Conservation (phyloP, 92 coral and sea anemone genomes). For the Parazoanthus darwini region DNA sequence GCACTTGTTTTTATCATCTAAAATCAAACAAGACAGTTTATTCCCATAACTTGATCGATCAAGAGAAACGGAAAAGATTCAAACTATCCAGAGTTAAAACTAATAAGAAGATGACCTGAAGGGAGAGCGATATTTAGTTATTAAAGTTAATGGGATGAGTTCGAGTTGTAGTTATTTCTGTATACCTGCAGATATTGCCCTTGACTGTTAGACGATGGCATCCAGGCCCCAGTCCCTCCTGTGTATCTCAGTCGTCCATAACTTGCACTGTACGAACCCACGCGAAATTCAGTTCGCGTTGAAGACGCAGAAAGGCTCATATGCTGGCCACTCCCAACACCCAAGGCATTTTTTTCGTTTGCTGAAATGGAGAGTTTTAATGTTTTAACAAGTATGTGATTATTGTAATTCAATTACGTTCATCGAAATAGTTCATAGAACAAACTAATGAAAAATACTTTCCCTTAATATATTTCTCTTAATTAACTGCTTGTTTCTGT, state of each 20-base stretch:
- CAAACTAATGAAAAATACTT: no score
- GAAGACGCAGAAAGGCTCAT: constrained; percentile 19
- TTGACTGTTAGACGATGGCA: constrained; percentile 30
- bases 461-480: no score
- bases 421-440: not conserved
- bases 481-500: no score
- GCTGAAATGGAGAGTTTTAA: constrained; percentile 11
- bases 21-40: no score
- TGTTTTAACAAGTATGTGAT: not conserved
- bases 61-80: no score
- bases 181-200: constrained; percentile 42
- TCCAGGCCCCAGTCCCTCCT: constrained; percentile 33
- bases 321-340: constrained; percentile 20
- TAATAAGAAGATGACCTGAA: not conserved
- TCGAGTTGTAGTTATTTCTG: not conserved
- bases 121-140: no score
- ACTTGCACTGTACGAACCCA: constrained; percentile 20
- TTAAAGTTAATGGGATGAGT: not conserved
- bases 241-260: constrained; percentile 35
- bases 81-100: no score
- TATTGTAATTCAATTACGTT: no score
- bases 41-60: no score
- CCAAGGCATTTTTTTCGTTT: constrained; percentile 10
- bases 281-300: not conserved
- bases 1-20: no score